Evolutionary conservation across 2,888 invertebrate species (phyloP), one percentile per base, ranked within the genome.

Genomic region (Micropterix aruncella): DNA sequence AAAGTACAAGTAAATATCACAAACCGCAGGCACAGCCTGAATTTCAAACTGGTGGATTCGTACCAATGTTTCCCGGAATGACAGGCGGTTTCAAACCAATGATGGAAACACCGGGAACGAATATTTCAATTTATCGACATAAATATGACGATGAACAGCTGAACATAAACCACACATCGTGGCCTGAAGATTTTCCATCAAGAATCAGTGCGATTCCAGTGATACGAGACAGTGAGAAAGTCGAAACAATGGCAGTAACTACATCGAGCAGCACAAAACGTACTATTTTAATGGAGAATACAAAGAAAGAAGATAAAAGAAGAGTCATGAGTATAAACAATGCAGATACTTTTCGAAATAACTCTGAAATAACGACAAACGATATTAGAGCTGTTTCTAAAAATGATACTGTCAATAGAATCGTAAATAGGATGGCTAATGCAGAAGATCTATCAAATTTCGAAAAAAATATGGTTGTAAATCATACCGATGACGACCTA

Each of bases 21-120:
- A 59, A 63, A 52, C 41, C 44, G 45, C 43, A 61, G 19, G 74
- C 74, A 37, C 60, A 69, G 43, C 80, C 81, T 1, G 75, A 77
- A 55, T 75, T 84, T 43, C 80, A 85, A 62, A 77, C 76, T 16
- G 85, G 86, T 14, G 87, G 87, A 2, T 89, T 89, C 57, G 66
- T 79, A 12, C 89, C 89, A 14, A 73, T 85, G 54, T 58, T 85
- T 15, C 86, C 87, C 1, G 78, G 78, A 37, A 74, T 74, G 42
- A 66, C 76, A 47, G 80, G 83, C 36, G 87, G 87, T 4, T 88
- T 88, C 54, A 75, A 73, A 56, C 88, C 88, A 0, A 79, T 80
- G 16, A 58, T 57, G 44, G 48, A 42, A 44, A n/a, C n/a, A n/a
- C 49, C 50, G 16, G 44, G n/a, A 16, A 16, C 38, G 38, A 48